These are phyloP conservation scores for Spea hammondii DNA, from an alignment of 2,797 vertebrate species.

Conservation along the genomic window DNA sequence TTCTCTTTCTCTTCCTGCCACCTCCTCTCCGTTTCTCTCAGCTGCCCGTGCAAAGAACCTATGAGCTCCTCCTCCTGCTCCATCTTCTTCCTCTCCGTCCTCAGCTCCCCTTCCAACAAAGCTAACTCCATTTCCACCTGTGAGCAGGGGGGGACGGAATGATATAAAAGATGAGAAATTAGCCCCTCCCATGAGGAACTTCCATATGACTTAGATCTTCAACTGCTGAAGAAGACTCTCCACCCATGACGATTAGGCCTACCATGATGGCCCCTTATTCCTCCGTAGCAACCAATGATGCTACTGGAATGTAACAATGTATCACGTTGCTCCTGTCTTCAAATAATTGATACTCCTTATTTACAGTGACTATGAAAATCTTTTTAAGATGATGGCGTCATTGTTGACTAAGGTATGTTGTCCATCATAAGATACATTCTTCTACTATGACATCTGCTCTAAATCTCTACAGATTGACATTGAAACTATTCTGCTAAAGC, in stretches of 20 bases:
- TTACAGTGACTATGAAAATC: no score
- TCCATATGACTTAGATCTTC: neutral
- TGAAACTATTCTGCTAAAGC: no score
- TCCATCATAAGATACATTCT: no score
- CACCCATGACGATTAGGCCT: neutral
- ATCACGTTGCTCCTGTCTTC: no score
- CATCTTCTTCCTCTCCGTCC: conserved; percentile 71
- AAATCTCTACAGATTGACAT: no score
- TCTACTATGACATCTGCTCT: no score
- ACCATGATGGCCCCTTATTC: no score
- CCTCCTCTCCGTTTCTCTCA: conserved; percentile 51
- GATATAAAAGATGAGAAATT: neutral
- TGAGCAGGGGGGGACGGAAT: neutral
- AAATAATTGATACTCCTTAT: no score
- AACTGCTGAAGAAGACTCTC: conserved; percentile 5
- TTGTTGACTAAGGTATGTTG: no score
- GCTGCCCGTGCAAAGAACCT: conserved; percentile 66
- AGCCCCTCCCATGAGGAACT: conserved; percentile 12
- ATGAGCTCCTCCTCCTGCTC: conserved; percentile 69
- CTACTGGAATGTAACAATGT: no score
- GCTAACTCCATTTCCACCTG: conserved; percentile 87
- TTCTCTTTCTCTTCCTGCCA: conserved; percentile 61
- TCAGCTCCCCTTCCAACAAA: conserved; percentile 81
- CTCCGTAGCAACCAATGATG: no score
- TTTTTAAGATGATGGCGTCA: no score